Percentiles rank a stretch among this genome's conserved stretches.
Conservation (phyloP, 2,797 vertebrate genomes). For the Dicrostonyx torquatus region DNA sequence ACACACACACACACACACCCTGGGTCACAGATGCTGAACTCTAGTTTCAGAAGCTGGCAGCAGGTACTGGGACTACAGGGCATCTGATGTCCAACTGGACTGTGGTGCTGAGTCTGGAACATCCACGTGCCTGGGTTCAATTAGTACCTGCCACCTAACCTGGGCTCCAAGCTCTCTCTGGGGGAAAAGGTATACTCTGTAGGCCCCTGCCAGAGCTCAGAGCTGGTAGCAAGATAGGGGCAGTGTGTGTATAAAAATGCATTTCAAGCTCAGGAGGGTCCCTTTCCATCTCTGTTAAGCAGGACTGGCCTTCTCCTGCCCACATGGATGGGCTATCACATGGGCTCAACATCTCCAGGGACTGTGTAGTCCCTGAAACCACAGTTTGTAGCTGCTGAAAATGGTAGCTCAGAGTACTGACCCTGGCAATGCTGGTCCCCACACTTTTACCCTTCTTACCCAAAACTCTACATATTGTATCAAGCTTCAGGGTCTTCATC, state of each 20-base stretch:
- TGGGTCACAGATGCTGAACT: background rate
- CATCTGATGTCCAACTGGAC: background rate
- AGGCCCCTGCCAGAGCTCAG: background rate
- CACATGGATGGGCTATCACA: background rate
- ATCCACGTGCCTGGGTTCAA: background rate
- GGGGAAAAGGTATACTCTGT: background rate
- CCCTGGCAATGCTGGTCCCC: background rate
- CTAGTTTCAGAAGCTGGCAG: background rate
- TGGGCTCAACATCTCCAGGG: background rate
- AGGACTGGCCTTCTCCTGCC: background rate
- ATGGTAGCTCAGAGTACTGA: background rate
- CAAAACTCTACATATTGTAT: background rate
- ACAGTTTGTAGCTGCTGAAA: background rate
- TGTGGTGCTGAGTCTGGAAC: background rate
- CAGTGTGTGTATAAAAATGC: background rate
- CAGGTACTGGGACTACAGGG: background rate
- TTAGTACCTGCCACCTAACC: background rate
- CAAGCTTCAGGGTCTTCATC: background rate
- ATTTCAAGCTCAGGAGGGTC: background rate
- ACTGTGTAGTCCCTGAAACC: background rate
- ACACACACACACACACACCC: too few species aligned
- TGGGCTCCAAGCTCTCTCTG: background rate
- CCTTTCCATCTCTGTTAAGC: background rate
- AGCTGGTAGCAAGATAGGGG: background rate
- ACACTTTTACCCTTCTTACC: rapidly evolving